Percentiles rank a stretch among this genome's conserved stretches.
Conservation (phyloP, 2,113 vertebrate species). For the Danionella cerebrum region DNA sequence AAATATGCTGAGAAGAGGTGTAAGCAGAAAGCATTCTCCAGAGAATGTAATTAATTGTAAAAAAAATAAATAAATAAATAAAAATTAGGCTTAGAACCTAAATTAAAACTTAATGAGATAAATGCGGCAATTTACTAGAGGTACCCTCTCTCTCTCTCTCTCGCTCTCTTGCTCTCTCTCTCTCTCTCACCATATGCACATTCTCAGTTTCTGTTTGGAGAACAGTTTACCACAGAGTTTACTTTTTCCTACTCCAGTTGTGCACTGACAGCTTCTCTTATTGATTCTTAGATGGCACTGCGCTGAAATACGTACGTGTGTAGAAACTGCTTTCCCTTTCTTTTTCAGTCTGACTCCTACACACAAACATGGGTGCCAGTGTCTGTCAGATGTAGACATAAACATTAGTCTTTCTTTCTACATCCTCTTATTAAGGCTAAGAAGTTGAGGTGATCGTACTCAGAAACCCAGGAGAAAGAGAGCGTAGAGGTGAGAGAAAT, state of each 20-base stretch:
- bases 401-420: background rate
- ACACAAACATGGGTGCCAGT: background rate
- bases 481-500: background rate
- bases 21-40: too few relatives aligned
- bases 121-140: too few relatives aligned
- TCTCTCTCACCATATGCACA: too few relatives aligned
- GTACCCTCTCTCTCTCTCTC: too few relatives aligned
- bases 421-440: background rate
- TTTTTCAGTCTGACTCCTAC: too few relatives aligned
- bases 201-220: slow-evolving; percentile 29
- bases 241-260: slow-evolving; percentile 22
- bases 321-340: background rate
- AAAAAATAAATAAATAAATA: too few relatives aligned
- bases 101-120: too few relatives aligned
- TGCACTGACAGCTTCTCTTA: background rate
- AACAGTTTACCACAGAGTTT: slow-evolving; percentile 19
- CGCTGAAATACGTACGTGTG: background rate
- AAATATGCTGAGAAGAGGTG: too few relatives aligned
- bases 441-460: background rate
- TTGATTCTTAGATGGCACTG: background rate
- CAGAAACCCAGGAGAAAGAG: background rate
- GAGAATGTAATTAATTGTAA: too few relatives aligned
- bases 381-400: background rate
- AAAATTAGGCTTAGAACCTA: too few relatives aligned
- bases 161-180: too few relatives aligned